Conservation (phyloP, 2,888 invertebrate genomes). For the Agrenia bidenticulata region DNA sequence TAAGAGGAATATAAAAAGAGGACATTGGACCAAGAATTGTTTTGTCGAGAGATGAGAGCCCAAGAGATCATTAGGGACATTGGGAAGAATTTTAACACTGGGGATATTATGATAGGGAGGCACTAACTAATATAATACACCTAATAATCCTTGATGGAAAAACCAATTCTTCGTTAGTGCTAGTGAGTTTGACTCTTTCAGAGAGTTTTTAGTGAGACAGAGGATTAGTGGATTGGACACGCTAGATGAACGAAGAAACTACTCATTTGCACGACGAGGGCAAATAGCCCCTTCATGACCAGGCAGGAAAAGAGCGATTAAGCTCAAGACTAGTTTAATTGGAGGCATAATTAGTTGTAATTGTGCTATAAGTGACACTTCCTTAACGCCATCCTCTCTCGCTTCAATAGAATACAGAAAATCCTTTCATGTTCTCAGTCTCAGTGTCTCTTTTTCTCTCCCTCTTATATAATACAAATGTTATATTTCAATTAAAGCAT, state of each 20-base stretch:
- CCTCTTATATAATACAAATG: neutral
- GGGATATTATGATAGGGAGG: neutral
- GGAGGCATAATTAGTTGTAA: slow-evolving; percentile 53
- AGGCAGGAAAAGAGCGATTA: slow-evolving; percentile 53
- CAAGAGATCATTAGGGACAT: neutral
- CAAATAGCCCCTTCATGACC: slow-evolving; percentile 34
- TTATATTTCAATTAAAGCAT: slow-evolving; percentile 9
- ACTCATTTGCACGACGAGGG: slow-evolving; percentile 20
- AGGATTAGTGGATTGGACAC: slow-evolving; percentile 20
- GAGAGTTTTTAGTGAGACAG: neutral
- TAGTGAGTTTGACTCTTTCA: slow-evolving; percentile 5
- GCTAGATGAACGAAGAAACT: slow-evolving; percentile 22
- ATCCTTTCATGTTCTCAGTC: neutral
- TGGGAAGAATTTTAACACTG: no score
- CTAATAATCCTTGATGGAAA: slow-evolving; percentile 5
- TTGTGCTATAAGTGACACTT: slow-evolving; percentile 53
- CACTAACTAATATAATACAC: neutral
- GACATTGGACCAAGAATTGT: slow-evolving; percentile 20
- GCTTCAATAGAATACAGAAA: neutral
- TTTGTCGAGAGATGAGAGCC: slow-evolving; percentile 14
- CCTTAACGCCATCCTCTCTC: slow-evolving; percentile 30
- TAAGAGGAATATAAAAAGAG: slow-evolving; percentile 15
- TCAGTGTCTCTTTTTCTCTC: no score
- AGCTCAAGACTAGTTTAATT: slow-evolving; percentile 52
- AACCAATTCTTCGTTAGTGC: slow-evolving; percentile 2